Conservation (phyloP, 2,797 vertebrate species). For the Silurus aristotelis region DNA sequence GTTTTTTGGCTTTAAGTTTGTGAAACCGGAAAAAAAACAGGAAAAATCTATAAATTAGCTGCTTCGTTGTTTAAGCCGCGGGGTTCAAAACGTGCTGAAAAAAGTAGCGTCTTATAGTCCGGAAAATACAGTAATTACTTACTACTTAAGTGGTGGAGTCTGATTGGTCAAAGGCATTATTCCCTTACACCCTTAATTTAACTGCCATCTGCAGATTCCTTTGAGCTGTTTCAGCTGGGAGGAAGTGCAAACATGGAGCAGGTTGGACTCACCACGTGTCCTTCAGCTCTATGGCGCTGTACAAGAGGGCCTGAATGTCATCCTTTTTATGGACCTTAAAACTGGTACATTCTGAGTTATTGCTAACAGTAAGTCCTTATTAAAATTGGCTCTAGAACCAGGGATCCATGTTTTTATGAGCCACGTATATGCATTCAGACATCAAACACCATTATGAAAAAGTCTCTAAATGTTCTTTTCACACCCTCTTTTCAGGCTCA, state of each 20-base stretch:
- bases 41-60: too few relatives aligned
- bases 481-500: slow-evolving; percentile 71
- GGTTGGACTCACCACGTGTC: slow-evolving; percentile 78
- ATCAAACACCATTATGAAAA: not conserved
- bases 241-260: slow-evolving; percentile 86
- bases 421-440: not conserved
- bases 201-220: slow-evolving; percentile 75
- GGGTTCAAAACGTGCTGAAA: too few relatives aligned
- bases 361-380: not conserved
- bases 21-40: too few relatives aligned
- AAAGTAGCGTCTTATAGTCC: too few relatives aligned
- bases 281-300: slow-evolving; percentile 90
- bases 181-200: not conserved
- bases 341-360: slow-evolving; percentile 74
- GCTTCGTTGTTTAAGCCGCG: too few relatives aligned
- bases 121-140: too few relatives aligned
- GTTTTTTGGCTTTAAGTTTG: too few relatives aligned
- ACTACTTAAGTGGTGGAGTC: not conserved
- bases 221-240: slow-evolving; percentile 82
- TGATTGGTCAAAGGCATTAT: not conserved
- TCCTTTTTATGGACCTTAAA: slow-evolving; percentile 93
- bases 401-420: not conserved
- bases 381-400: not conserved
- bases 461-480: too few relatives aligned
- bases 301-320: slow-evolving; percentile 84